Evolutionary conservation across 2,888 invertebrate species (phyloP), one percentile per base, ranked within the genome.

Genomic region (Melieria crassipennis): DNA sequence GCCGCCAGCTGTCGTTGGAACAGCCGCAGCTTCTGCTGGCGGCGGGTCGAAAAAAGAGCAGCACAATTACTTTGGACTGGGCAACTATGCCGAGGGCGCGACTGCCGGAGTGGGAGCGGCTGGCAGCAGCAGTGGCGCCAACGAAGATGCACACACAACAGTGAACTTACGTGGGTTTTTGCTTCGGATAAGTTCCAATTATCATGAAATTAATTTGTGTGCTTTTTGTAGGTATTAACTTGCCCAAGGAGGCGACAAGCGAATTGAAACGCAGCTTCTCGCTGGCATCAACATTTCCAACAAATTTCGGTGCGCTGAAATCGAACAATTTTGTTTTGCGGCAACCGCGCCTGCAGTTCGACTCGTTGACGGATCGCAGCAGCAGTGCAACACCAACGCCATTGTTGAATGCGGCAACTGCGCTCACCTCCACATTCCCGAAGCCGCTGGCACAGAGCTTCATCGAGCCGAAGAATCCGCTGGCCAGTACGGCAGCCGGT

Each of bases 341-440:
- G 7, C 82, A 86, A 70, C 83, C 87, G 3, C 84, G 84, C 5
- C 73, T 87, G 68, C 85, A 86, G 73, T 84, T 86, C 71, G 83
- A 85, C 66, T 79, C 79, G 77, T 55, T 55, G 9, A 45, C 64
- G 6, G 60, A 60, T 10, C 58, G 67, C 48, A 66, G 11, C 43
- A 16, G 16, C 13, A 10, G 60, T 9, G 16, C 69, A 47, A 47
- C 46, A 64, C 72, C 30, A 69, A 73, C 30, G 73, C 61, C 55
- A 72, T 7, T 45, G 46, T 71, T 5, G 63, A 60, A 65, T 43
- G 70, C 70, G 72, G 77, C 77, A 64, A 30, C 60, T 67, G 70
- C 62, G 45, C 75, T 72, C 5, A 73, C 60, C 58, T 42, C 58
- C 63, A 42, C 67, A 42, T 67, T 71, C 57, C 57, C 70, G 16